These are phyloP conservation scores for Gonioctena quinquepunctata DNA, from an alignment of 1,140 invertebrate genomes.

Conservation along the genomic window DNA sequence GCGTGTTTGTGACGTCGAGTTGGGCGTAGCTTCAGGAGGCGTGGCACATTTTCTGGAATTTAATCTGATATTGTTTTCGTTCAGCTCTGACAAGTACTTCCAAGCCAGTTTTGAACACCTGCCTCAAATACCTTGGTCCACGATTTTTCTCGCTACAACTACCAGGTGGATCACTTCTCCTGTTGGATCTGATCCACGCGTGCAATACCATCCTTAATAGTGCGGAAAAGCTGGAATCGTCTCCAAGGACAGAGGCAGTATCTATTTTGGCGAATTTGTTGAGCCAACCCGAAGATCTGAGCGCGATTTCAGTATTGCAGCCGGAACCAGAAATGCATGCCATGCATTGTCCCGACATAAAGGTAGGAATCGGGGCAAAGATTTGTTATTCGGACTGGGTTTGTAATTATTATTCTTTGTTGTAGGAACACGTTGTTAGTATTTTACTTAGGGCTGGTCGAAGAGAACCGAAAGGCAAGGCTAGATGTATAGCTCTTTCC, in stretches of 20 bases:
- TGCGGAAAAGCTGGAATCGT: conserved; percentile 76
- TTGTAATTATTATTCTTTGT: not conserved
- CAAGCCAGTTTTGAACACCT: conserved; percentile 63
- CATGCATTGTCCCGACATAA: conserved; percentile 77
- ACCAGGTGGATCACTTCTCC: conserved; percentile 84
- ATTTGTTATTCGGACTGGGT: no score
- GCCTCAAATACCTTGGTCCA: conserved; percentile 69
- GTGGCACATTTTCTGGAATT: no score
- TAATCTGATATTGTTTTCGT: not conserved
- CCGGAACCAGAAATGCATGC: conserved; percentile 72
- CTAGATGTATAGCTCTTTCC: conserved; percentile 87
- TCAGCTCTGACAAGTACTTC: conserved; percentile 66
- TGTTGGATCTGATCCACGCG: conserved; percentile 89
- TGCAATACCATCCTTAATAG: conserved; percentile 84
- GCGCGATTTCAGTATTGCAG: conserved; percentile 81
- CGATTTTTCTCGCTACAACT: conserved; percentile 85
- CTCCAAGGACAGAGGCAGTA: conserved; percentile 88
- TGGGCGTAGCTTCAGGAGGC: no score
- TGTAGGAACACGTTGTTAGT: conserved; percentile 85
- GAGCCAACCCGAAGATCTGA: conserved; percentile 76
- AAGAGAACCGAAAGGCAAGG: conserved; percentile 84
- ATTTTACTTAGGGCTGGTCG: conserved; percentile 85
- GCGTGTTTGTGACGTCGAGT: no score
- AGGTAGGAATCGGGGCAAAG: conserved; percentile 59
- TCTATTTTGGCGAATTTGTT: conserved; percentile 86